phyloP scores from a whole-genome alignment of 2,113 vertebrate species.

The Festucalex cinctus region DNA sequence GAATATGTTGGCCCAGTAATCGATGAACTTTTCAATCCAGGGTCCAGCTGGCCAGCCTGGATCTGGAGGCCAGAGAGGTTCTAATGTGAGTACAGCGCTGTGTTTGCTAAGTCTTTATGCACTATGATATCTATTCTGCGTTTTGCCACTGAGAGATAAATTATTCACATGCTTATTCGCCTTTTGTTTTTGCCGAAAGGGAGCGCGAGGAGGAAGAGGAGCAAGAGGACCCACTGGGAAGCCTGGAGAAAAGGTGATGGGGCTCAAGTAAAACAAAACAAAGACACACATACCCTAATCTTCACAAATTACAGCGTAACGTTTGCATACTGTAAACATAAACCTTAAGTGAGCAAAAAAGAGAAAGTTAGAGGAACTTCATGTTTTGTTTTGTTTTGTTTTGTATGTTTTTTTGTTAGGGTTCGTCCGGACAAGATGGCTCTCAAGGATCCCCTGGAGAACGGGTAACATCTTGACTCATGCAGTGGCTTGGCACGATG shows the following conservation, averaged over 20 bases:
- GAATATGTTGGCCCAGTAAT: neutral
- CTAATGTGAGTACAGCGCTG: slow-evolving; percentile 74
- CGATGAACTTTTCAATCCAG: slow-evolving; percentile 58
- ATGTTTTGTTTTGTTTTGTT: no score
- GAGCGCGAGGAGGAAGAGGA: slow-evolving; percentile 79
- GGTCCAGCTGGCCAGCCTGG: slow-evolving; percentile 83
- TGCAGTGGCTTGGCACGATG: neutral
- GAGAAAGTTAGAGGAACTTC: slow-evolving; percentile 24
- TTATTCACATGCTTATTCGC: slow-evolving; percentile 38
- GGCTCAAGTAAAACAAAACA: neutral
- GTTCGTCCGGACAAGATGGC: slow-evolving; percentile 81
- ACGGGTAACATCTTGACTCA: slow-evolving; percentile 65
- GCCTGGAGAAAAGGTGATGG: slow-evolving; percentile 81
- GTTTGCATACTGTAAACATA: neutral
- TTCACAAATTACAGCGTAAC: slow-evolving; percentile 9
- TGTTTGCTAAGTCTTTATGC: neutral
- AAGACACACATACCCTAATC: neutral
- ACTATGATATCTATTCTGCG: neutral
- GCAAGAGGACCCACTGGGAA: slow-evolving; percentile 81
- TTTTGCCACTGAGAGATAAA: slow-evolving; percentile 24
- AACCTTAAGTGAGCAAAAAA: neutral
- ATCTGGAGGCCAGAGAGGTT: slow-evolving; percentile 79
- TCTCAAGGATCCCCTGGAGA: slow-evolving; percentile 79
- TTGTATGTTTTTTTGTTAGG: slow-evolving; percentile 64
- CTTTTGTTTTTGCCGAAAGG: slow-evolving; percentile 63